Evolutionary conservation across 2,797 vertebrate genomes (phyloP).

Genomic region (Manis javanica): DNA sequence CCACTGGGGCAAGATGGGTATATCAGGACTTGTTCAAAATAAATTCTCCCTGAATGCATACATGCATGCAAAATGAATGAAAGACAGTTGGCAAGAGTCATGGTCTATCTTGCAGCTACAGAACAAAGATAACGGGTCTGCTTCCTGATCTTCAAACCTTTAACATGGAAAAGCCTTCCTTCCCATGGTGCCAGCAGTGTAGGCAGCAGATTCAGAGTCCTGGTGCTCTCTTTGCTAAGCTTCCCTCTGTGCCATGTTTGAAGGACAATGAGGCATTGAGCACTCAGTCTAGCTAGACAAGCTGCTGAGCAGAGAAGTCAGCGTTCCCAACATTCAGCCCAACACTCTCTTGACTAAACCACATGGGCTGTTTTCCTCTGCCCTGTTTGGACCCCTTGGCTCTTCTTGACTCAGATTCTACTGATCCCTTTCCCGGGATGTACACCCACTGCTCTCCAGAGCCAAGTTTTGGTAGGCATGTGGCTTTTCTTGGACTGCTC

Average conservation of each 20-base stretch:
- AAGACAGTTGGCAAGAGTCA: background rate
- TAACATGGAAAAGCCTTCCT: background rate
- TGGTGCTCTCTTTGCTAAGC: background rate
- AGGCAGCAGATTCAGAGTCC: background rate
- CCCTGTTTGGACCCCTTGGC: slow-evolving; percentile 24
- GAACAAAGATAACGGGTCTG: background rate
- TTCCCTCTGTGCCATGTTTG: background rate
- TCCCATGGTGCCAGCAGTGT: background rate
- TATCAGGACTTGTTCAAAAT: background rate
- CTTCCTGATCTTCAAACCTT: background rate
- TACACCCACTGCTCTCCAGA: background rate
- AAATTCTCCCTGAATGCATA: background rate
- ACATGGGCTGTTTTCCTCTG: slow-evolving; percentile 62
- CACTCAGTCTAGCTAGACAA: background rate
- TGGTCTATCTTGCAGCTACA: background rate
- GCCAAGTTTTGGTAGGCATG: slow-evolving; percentile 38
- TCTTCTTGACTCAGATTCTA: slow-evolving; percentile 49
- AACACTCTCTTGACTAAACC: background rate
- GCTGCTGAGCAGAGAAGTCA: slow-evolving; percentile 28
- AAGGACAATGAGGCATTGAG: slow-evolving; percentile 49
- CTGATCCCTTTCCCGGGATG: slow-evolving; percentile 40
- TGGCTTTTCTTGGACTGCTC: slow-evolving; percentile 63
- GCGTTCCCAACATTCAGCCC: slow-evolving; percentile 25
- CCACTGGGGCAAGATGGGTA: background rate
- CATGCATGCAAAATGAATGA: background rate